Evolutionary conservation across 2,113 vertebrate genomes (phyloP), one percentile per base, ranked within the genome.

Genomic region (Nesoenas mayeri): DNA sequence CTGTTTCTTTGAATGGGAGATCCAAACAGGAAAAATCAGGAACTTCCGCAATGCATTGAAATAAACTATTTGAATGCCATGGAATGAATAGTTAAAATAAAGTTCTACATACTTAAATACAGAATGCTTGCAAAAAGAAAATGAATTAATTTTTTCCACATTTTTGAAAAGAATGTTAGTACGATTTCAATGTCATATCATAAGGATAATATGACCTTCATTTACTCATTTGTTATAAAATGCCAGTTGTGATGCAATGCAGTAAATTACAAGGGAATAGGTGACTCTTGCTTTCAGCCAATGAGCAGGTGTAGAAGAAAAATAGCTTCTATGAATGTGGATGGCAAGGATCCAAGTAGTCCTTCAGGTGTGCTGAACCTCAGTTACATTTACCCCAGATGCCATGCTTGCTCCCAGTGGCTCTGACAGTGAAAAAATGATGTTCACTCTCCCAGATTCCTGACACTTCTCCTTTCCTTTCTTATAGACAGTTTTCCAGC

Each of bases 341-440:
- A 38, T 80, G 64, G 36, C 61, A 82, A 60, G 13, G 12, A 91
- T 57, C 18, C 8, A 40, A 28, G 20, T 31, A 67, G 31, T 62
- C 40, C 24, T 50, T 66, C 32, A 75, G 25, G 8, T 83, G n/a
- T 62, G 36, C 22, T 86, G 32, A 66, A n/a, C 47, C 47, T 79
- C 0, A 0, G 14, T 38, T 79, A 31, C 29, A 31, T 62, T 67
- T 75, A 75, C 19, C 12, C 14, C 4, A 48, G 29, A 12, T 6
- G 22, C 17, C 10, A 60, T 8, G 26, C 19, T 69, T 72, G 26
- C 26, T 87, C 62, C 32, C 42, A 57, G 44, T 12, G 56, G 7
- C 47, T 71, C 16, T 84, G 34, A 26, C 16, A 48, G 22, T 44
- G 11, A 81, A 22, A 70, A 82, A 73, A 61, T 56, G 0, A 14